Evolutionary conservation across 1,140 invertebrate species (phyloP).

Genomic region (Frieseomelitta varia): DNA sequence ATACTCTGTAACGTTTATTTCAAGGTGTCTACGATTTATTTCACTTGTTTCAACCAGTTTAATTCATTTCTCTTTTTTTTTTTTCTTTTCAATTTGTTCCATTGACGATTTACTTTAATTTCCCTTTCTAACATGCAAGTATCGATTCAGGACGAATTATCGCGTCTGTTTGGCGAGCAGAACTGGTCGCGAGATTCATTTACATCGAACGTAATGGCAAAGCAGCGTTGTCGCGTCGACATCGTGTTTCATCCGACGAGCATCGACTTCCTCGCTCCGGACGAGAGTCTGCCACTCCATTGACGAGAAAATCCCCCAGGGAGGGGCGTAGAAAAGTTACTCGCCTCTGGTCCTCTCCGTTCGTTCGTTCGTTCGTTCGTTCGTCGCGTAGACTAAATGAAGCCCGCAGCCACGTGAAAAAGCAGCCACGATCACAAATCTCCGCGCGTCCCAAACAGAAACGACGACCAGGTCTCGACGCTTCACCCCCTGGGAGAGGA

Average conservation of each 20-base stretch:
- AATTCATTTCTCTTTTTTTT: too few species aligned
- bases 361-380: not conserved
- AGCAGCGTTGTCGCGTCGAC: not conserved
- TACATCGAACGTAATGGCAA: not conserved
- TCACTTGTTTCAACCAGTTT: too few species aligned
- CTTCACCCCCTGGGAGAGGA: not conserved
- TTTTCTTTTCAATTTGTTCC: too few species aligned
- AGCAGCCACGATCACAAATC: constrained; percentile 33
- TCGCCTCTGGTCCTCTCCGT: not conserved
- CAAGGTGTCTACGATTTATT: too few species aligned
- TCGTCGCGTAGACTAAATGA: constrained; percentile 38
- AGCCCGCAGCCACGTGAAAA: constrained; percentile 25
- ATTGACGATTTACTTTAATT: too few species aligned
- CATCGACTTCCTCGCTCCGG: not conserved
- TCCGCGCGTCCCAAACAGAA: not conserved
- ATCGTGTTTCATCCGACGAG: not conserved
- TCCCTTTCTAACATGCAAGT: too few species aligned
- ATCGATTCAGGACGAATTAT: too few species aligned
- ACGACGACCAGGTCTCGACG: not conserved
- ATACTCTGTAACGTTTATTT: too few species aligned
- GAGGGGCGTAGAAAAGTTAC: not conserved
- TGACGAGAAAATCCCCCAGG: not conserved
- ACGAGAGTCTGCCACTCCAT: not conserved
- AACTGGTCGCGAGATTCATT: too few species aligned
- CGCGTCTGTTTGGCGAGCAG: too few species aligned